These are phyloP conservation scores for Hanleya hanleyi DNA, from an alignment of 2,888 invertebrate species.

Conservation along the genomic window DNA sequence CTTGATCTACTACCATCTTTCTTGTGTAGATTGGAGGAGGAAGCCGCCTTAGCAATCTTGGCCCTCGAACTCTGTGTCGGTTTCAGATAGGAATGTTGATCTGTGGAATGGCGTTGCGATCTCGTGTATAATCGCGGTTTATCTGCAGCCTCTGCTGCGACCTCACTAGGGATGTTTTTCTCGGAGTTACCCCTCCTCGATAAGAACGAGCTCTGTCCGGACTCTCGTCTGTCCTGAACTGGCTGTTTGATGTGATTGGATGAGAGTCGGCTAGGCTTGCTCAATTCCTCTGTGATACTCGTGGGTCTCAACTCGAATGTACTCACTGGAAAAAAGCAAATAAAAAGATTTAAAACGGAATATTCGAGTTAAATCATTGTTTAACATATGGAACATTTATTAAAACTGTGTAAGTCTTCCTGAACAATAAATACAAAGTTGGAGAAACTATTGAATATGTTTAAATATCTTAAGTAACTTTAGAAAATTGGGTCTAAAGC, in stretches of 20 bases:
- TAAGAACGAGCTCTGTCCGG: not conserved
- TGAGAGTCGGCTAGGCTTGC: not conserved
- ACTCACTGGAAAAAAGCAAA: not conserved
- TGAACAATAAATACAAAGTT: not conserved
- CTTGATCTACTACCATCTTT: not conserved
- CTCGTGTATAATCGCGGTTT: not conserved
- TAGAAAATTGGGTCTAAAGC: too few relatives aligned
- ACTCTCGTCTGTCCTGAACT: not conserved
- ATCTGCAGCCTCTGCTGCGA: not conserved
- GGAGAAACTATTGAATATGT: too few relatives aligned
- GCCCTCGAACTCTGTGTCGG: conserved; percentile 42
- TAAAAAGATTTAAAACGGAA: not conserved
- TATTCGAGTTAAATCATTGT: not conserved
- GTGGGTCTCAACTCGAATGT: not conserved
- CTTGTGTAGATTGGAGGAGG: conserved; percentile 16
- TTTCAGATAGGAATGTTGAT: conserved; percentile 26
- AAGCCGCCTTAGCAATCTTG: conserved; percentile 26
- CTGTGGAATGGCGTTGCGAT: not conserved
- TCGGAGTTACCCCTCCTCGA: not conserved
- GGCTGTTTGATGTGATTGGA: too few relatives aligned
- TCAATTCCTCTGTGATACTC: not conserved
- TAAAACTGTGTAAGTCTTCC: not conserved
- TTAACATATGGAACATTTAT: not conserved
- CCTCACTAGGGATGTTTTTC: not conserved
- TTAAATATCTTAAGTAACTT: too few relatives aligned